These are phyloP conservation scores for Palaemon carinicauda DNA, from an alignment of 1,140 invertebrate species.

Conservation along the genomic window DNA sequence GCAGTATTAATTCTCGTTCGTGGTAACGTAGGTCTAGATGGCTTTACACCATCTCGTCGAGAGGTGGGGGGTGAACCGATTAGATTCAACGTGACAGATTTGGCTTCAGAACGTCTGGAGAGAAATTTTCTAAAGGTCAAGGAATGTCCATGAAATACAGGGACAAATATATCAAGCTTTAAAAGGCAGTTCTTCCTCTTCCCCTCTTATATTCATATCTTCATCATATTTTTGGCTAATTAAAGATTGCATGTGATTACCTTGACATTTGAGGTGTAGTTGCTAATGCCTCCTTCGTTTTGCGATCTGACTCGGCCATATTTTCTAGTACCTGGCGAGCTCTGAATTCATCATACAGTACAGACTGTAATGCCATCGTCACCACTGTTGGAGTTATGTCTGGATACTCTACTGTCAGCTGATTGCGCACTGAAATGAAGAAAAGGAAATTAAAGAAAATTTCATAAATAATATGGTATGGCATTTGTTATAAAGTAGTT, in stretches of 20 bases:
- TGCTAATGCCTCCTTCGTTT: slow-evolving; percentile 62
- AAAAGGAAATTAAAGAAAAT: background rate
- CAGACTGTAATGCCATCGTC: slow-evolving; percentile 84
- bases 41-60: slow-evolving; percentile 30
- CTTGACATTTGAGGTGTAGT: slow-evolving; percentile 25
- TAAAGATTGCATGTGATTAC: background rate
- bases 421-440: slow-evolving; percentile 73
- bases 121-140: background rate
- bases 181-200: background rate
- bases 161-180: background rate
- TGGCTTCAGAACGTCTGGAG: slow-evolving; percentile 20
- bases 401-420: slow-evolving; percentile 78
- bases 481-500: too few relatives aligned
- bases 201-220: background rate
- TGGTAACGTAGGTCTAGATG: slow-evolving; percentile 30
- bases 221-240: too few relatives aligned
- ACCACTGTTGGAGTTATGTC: slow-evolving; percentile 81
- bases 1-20: slow-evolving; percentile 49
- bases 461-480: background rate
- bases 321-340: slow-evolving; percentile 80
- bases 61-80: slow-evolving; percentile 35
- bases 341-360: slow-evolving; percentile 81
- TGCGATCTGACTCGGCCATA: slow-evolving; percentile 70
- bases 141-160: background rate
- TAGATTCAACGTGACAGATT: slow-evolving; percentile 22